Evolutionary conservation across 2,888 invertebrate genomes (phyloP), one percentile per base, ranked within the genome.

Genomic region (Lasioglossum marginatum): DNA sequence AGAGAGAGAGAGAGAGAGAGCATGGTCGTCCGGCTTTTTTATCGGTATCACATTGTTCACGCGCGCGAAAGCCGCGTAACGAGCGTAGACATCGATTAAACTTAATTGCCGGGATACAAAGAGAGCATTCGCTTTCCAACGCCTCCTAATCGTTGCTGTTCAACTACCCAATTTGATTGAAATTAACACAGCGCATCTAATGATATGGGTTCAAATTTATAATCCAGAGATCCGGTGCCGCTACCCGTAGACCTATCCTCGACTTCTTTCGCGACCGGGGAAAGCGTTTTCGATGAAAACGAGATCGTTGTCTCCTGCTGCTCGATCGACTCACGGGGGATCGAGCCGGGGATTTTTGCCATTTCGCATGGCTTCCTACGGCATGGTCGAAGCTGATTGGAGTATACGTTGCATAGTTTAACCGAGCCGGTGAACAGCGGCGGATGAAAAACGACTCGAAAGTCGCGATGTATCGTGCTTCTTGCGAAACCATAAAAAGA

Each of bases 401-500:
- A 92, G 93, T 92, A 91, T 89, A 81, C 85, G 89, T 88, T 87
- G 89, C 85, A 74, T 77, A 72, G 83, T 80, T 85, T 88, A 85
- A 86, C 87, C 87, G 89, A 85, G 85, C 87, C 87, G 89, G 85
- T 88, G 82, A 81, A 82, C 76, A 74, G 78, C 84, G 72, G 79
- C 82, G 72, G 78, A 77, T 79, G 76, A 74, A 71, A 80, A 77
- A 79, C 77, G 82, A 87, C 79, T 72, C 52, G 80, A 83, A 80
- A 80, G 82, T 85, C 86, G 85, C 85, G 81, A 66, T 79, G 80
- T 74, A 88, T 87, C 90, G 88, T 74, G 77, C 68, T 82, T 37
- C 77, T 82, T 37, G 81, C 40, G 1, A 27, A 66, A 57, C 71
- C 19, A 48, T n/a, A 76, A 81, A 68, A 83, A 71, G 60, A 48